phyloP scores from a whole-genome alignment of 2,113 vertebrate species.

The Ceyx melanurus region DNA sequence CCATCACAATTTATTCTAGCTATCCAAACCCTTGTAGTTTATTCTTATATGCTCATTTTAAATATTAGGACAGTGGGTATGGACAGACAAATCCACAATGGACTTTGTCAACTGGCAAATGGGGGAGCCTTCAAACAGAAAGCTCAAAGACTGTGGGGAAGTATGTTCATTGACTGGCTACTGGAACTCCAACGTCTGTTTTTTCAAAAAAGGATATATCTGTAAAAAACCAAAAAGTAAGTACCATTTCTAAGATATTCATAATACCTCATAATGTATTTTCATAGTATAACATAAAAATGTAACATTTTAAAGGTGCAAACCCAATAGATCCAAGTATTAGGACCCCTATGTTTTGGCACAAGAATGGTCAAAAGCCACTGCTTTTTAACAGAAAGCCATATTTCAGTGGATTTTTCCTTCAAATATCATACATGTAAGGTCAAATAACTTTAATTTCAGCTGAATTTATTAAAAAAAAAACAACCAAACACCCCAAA shows the following conservation, averaged over 20 bases:
- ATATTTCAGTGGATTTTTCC: not conserved
- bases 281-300: not conserved
- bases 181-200: conserved; percentile 81
- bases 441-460: not conserved
- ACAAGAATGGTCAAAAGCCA: not conserved
- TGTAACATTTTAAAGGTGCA: not conserved
- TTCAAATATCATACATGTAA: not conserved
- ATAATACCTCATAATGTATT: not conserved
- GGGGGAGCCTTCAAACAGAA: conserved; percentile 64
- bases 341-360: not conserved
- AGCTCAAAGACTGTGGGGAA: conserved; percentile 78
- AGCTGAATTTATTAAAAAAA: not conserved
- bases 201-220: conserved; percentile 80
- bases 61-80: conserved; percentile 75
- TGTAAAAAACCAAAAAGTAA: conserved; percentile 90
- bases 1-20: not conserved
- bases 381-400: not conserved
- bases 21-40: not conserved
- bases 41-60: not conserved
- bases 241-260: not conserved
- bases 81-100: conserved; percentile 81
- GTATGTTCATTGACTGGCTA: conserved; percentile 73
- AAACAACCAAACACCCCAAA: not conserved
- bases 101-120: conserved; percentile 88
- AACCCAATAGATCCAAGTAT: not conserved